These are phyloP conservation scores for Eidolon helvum DNA, from an alignment of 2,113 vertebrate species.

Conservation along the genomic window DNA sequence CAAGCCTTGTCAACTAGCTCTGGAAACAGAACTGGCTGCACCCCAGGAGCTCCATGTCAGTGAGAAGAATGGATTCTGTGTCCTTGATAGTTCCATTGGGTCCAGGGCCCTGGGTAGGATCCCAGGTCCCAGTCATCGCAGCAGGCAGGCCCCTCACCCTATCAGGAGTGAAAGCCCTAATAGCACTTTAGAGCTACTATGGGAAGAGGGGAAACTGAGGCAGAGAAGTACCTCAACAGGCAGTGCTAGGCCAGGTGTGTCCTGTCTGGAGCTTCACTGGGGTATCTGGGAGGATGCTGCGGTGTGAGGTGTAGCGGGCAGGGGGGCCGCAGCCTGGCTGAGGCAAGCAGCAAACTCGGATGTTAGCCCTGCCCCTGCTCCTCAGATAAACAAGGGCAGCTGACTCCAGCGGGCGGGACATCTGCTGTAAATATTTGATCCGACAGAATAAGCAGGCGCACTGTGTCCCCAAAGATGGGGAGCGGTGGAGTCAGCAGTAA, in stretches of 20 bases:
- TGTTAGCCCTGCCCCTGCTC: neutral
- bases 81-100: neutral
- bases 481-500: slow-evolving; percentile 8
- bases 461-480: slow-evolving; percentile 12
- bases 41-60: neutral
- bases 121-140: neutral
- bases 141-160: neutral
- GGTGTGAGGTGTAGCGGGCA: fast-evolving
- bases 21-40: neutral
- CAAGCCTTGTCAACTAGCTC: neutral
- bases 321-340: neutral
- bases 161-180: neutral
- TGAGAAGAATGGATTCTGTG: fast-evolving
- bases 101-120: neutral
- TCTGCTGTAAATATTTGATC: slow-evolving; percentile 52
- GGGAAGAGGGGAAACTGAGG: neutral
- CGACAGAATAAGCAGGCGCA: neutral
- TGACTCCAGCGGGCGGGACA: neutral
- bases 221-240: neutral
- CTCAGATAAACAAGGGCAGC: neutral
- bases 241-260: neutral
- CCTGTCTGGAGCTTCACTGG: fast-evolving
- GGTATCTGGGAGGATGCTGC: neutral
- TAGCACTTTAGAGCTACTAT: fast-evolving
- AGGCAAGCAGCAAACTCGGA: neutral